These are phyloP conservation scores for Pachyramphus minor DNA, from an alignment of 2,113 vertebrate genomes.

Conservation along the genomic window DNA sequence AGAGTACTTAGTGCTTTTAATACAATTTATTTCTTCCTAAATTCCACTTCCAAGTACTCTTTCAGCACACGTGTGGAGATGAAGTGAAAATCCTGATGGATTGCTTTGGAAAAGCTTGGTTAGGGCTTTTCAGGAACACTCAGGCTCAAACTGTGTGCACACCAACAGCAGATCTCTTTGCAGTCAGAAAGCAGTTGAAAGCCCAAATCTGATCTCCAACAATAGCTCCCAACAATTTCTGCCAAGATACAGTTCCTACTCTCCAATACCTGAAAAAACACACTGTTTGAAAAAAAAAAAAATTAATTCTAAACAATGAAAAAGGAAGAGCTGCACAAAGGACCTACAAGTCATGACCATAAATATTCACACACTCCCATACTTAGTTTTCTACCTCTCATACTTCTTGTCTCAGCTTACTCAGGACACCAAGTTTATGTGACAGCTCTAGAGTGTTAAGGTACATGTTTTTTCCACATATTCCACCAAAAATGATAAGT, in stretches of 20 bases:
- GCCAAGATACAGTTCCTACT: not conserved
- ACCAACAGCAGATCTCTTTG: not conserved
- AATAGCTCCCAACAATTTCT: not conserved
- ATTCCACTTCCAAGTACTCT: not conserved
- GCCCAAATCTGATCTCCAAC: not conserved
- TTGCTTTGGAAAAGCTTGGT: not conserved
- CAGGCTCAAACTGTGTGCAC: not conserved
- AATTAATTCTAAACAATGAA: not conserved
- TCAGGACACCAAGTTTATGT: not conserved
- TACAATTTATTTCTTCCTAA: not conserved
- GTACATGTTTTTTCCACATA: accelerated
- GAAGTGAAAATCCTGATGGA: not conserved
- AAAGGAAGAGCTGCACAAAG: not conserved
- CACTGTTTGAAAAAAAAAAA: not conserved
- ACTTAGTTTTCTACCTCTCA: not conserved
- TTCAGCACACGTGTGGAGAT: accelerated
- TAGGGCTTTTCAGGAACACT: not conserved
- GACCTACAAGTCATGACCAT: not conserved
- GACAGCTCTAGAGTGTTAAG: not conserved
- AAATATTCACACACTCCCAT: not conserved
- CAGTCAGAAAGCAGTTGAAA: not conserved
- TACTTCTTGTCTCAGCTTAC: not conserved
- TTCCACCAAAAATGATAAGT: not conserved
- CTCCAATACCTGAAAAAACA: accelerated
- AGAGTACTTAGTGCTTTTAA: not conserved